Evolutionary conservation across 2,113 vertebrate species (phyloP), one percentile per base, ranked within the genome.

Genomic region (Antechinus flavipes): DNA sequence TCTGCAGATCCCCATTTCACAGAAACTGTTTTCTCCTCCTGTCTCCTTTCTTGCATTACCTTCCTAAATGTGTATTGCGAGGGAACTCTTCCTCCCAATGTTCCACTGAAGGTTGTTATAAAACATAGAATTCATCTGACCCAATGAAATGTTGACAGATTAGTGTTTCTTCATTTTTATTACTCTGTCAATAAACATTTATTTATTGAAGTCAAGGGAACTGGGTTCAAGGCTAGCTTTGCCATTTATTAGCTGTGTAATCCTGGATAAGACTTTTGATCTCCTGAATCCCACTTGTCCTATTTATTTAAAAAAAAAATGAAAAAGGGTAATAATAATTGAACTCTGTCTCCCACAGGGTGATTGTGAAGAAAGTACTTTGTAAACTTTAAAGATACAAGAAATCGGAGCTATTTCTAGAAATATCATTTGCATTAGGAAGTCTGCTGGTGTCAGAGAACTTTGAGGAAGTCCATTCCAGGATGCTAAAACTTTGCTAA

Each of bases 51-150:
- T 95, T 95, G n/a, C 24, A 46, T 35, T 54, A 46, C 19, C 56
- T 46, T 56, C n/a, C 84, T 46, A 93, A 47, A 93, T 26, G 46
- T 23, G 50, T 56, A 68, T 54, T 53, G 56, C n/a, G 96, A 96
- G 76, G 58, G 92, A 91, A 68, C 76, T 24, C 54, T 50, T 90
- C 58, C 30, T 95, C 90, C 92, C 46, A 12, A 23, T 4, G 22
- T 91, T 42, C 47, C 90, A 14, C 42, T 61, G 30, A 95, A 52
- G 23, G 54, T 25, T n/a, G 16, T n/a, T 91, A 30, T 5, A 52
- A 90, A 93, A 5, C 76, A 93, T 27, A 54, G 22, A 90, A 2
- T n/a, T 91, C 42, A 94, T 50, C 23, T 47, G 30, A 2, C 92
- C 90, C 9, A 8, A 7, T n/a, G 30, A 10, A n/a, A 91, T 93